Conservation (phyloP, 2,797 vertebrate genomes). For the Danionella dracula region DNA sequence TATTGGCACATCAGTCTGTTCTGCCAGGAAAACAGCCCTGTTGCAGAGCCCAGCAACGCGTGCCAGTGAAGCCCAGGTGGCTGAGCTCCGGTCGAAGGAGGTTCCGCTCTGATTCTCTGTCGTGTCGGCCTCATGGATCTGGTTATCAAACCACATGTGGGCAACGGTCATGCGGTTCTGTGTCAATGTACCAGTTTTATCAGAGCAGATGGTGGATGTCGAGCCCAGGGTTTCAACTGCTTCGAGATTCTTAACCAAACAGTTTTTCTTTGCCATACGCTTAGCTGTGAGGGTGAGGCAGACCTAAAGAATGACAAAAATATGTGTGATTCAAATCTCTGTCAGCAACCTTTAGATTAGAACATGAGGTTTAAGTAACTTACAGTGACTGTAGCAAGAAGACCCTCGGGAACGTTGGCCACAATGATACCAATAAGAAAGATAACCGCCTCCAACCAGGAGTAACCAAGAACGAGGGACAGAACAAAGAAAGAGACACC, state of each 20-base stretch:
- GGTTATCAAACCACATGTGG: slow-evolving; percentile 89
- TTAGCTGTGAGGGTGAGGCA: slow-evolving; percentile 84
- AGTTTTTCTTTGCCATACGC: slow-evolving; percentile 85
- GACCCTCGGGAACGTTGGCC: slow-evolving; percentile 80
- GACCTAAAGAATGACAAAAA: slow-evolving; percentile 55
- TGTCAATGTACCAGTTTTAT: slow-evolving; percentile 83
- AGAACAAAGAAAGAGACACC: slow-evolving; percentile 80
- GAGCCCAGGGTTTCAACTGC: slow-evolving; percentile 83
- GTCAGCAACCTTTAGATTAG: neutral
- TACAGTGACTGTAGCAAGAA: slow-evolving; percentile 82
- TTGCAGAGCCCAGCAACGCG: slow-evolving; percentile 81
- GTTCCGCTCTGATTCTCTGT: slow-evolving; percentile 83
- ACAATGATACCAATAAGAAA: slow-evolving; percentile 87
- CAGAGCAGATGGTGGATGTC: slow-evolving; percentile 83
- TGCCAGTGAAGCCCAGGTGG: slow-evolving; percentile 73
- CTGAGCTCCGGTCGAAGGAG: slow-evolving; percentile 77
- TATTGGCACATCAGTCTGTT: slow-evolving; percentile 76
- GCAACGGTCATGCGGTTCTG: slow-evolving; percentile 86
- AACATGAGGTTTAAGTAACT: slow-evolving; percentile 39
- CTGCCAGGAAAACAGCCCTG: slow-evolving; percentile 80
- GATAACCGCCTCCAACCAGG: slow-evolving; percentile 81
- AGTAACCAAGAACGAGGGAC: slow-evolving; percentile 78
- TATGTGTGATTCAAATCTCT: neutral
- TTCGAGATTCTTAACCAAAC: slow-evolving; percentile 82
- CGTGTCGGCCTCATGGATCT: slow-evolving; percentile 84